Conservation (phyloP, 2,797 vertebrate genomes). For the Calcarius lapponicus region DNA sequence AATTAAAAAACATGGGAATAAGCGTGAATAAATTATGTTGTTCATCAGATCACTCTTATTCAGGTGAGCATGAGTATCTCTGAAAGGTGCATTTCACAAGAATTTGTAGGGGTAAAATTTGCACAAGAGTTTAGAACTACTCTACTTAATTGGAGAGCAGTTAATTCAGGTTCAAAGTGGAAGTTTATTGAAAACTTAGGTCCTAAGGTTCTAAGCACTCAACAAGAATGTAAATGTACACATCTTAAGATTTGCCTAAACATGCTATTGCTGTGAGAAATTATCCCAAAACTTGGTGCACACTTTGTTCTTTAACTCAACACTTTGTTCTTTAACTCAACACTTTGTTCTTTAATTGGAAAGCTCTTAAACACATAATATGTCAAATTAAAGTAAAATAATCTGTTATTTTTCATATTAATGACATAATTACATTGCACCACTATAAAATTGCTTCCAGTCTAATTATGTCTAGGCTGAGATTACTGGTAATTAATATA, state of each 20-base stretch:
- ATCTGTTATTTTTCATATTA: slow-evolving; percentile 65
- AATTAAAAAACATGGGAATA: neutral
- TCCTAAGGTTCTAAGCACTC: neutral
- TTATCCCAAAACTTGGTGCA: neutral
- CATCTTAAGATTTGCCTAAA: neutral
- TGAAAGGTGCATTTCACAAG: neutral
- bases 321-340: neutral
- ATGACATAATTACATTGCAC: slow-evolving; percentile 59
- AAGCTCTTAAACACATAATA: slow-evolving; percentile 21
- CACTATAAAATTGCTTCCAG: slow-evolving; percentile 54
- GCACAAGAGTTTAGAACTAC: neutral
- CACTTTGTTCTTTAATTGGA: neutral
- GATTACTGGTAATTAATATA: slow-evolving; percentile 63
- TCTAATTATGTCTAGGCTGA: slow-evolving; percentile 61
- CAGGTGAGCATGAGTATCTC: neutral
- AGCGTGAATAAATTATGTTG: neutral
- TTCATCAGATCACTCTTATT: rapidly evolving
- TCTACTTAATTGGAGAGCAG: neutral
- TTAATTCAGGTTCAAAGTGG: neutral
- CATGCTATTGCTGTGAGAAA: neutral
- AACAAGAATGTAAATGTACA: neutral
- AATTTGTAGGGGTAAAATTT: neutral
- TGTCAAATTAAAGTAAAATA: slow-evolving; percentile 54
- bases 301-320: neutral
- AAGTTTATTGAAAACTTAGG: neutral